These are phyloP conservation scores for Cephus pygmeus DNA, from an alignment of 2,888 invertebrate genomes.

Conservation along the genomic window DNA sequence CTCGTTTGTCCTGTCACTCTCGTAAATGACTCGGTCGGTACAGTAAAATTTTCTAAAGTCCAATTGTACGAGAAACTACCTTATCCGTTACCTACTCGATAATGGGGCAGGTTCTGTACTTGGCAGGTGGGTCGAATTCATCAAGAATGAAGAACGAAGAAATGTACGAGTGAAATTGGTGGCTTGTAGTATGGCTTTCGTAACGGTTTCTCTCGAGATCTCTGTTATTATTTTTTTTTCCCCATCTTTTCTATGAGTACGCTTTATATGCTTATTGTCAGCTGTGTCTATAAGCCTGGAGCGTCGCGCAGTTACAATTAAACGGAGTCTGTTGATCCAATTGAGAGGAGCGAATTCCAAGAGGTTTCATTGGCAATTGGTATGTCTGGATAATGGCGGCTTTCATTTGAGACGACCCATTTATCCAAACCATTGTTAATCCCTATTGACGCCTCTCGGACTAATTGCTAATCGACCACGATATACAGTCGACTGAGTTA, in stretches of 20 bases:
- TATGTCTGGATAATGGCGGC: background rate
- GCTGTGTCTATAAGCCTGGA: background rate
- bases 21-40: background rate
- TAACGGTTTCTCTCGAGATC: background rate
- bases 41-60: background rate
- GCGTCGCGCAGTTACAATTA: background rate
- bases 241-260: too few relatives aligned
- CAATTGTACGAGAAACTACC: background rate
- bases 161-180: background rate
- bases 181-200: background rate
- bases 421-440: background rate
- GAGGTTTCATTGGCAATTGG: background rate
- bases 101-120: background rate
- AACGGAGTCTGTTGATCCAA: slow-evolving; percentile 13
- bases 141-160: background rate
- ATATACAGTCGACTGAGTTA: background rate
- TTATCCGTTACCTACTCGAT: background rate
- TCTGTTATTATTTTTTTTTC: background rate
- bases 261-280: background rate
- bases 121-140: background rate
- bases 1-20: background rate
- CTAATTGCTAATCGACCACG: background rate
- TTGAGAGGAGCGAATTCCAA: slow-evolving; percentile 1
- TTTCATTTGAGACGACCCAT: background rate
- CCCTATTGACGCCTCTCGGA: background rate